phyloP scores from a whole-genome alignment of 1,140 invertebrate species.

The Aculops lycopersici region DNA sequence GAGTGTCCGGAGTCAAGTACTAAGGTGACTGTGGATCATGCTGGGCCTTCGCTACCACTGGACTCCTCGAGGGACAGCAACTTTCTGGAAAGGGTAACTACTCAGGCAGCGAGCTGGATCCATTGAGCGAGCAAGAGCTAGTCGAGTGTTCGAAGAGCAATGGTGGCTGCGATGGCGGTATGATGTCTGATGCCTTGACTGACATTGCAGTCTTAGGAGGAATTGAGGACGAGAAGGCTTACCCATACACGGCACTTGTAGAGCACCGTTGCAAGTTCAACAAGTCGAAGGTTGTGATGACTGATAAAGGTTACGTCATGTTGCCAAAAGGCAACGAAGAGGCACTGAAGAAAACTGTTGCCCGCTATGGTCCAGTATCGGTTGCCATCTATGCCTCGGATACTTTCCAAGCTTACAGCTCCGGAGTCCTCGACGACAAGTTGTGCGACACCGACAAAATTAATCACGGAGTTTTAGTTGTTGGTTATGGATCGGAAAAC shows the following conservation, averaged over 20 bases:
- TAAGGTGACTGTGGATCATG: constrained; percentile 16
- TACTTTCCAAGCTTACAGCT: constrained; percentile 15
- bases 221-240: background rate
- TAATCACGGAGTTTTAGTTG: constrained; percentile 60
- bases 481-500: constrained; percentile 39
- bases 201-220: background rate
- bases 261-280: background rate
- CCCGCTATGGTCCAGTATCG: constrained; percentile 46
- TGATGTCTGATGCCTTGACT: constrained; percentile 1
- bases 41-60: constrained; percentile 13
- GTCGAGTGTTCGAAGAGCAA: constrained; percentile 7
- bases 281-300: constrained; percentile 30
- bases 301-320: constrained; percentile 48
- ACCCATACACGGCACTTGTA: background rate
- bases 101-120: background rate
- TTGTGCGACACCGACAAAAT: constrained; percentile 32
- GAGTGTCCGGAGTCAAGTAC: constrained; percentile 18
- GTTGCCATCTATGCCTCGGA: constrained; percentile 56
- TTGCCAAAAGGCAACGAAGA: constrained; percentile 30
- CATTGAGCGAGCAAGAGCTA: constrained; percentile 7
- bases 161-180: constrained; percentile 9
- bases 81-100: background rate
- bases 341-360: constrained; percentile 36
- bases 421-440: constrained; percentile 30
- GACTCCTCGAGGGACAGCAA: constrained; percentile 2